phyloP scores from a whole-genome alignment of 53 echinoderm and acorn worm species.

The Actinopyga echinites region DNA sequence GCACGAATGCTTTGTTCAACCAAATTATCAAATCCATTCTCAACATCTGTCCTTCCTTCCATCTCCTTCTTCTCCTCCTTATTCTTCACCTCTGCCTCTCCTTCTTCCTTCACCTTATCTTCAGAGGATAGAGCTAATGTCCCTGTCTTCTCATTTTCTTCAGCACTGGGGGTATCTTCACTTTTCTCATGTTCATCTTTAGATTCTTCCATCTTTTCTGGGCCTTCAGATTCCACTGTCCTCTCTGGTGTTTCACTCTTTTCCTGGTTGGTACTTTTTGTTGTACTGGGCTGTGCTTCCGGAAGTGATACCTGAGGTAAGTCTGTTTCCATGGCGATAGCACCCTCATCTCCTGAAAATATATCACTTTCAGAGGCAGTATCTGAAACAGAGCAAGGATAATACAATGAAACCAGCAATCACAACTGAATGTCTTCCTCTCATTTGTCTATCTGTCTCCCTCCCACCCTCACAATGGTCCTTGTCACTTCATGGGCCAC shows the following conservation, averaged over 20 bases:
- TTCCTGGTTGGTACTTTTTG: neutral
- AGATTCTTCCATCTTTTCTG: conserved; percentile 16
- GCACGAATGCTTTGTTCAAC: conserved; percentile 63
- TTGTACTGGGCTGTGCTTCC: too few relatives aligned
- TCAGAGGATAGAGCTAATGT: neutral
- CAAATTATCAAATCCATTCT: neutral
- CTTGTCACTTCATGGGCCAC: too few relatives aligned
- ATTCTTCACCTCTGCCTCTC: conserved; percentile 9
- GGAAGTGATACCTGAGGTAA: neutral
- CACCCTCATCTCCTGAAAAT: conserved; percentile 65
- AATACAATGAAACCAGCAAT: too few relatives aligned
- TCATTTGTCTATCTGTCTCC: too few relatives aligned
- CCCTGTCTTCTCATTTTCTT: conserved; percentile 25
- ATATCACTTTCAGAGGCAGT: conserved; percentile 79
- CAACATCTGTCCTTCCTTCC: neutral
- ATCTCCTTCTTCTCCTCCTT: conserved; percentile 11
- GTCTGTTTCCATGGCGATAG: conserved; percentile 18
- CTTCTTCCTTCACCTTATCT: conserved; percentile 21
- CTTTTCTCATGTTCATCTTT: neutral
- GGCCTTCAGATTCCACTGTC: neutral
- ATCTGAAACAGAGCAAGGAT: conserved; percentile 27
- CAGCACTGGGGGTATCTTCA: neutral
- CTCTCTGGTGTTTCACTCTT: neutral
- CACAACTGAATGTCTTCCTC: too few relatives aligned
- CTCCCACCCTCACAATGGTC: too few relatives aligned